These are phyloP conservation scores for Microplitis manilae DNA, from an alignment of 2,888 invertebrate genomes.

Conservation along the genomic window DNA sequence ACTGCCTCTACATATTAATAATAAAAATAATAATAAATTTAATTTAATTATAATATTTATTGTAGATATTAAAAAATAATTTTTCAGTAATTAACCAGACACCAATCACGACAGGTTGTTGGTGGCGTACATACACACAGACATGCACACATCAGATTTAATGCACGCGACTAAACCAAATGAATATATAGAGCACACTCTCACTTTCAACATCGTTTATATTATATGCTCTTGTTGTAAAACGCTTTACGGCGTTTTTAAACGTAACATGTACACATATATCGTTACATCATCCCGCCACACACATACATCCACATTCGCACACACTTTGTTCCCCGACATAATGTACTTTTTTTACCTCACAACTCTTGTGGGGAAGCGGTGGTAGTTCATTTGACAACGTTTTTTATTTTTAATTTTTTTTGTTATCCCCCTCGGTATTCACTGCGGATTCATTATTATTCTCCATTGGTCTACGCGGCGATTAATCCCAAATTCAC, in stretches of 20 bases:
- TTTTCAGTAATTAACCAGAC: conserved; percentile 29
- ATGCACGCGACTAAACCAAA: conserved; percentile 32
- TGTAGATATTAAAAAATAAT: conserved; percentile 5
- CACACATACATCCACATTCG: background rate
- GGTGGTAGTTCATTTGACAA: background rate
- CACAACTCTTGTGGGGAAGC: background rate
- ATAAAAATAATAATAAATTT: conserved; percentile 2
- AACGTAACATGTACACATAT: background rate
- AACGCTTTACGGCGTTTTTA: conserved; percentile 57
- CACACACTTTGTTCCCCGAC: background rate
- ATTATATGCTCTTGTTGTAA: conserved; percentile 50
- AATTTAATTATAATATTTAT: background rate
- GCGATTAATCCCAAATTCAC: conserved; percentile 10
- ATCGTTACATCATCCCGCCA: background rate
- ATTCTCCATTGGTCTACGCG: conserved; percentile 15
- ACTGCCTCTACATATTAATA: background rate
- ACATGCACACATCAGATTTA: conserved; percentile 22
- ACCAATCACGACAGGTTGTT: conserved; percentile 27
- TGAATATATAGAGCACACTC: conserved; percentile 39
- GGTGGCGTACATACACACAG: background rate
- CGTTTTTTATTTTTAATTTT: background rate
- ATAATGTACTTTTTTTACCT: background rate
- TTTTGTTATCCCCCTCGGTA: background rate
- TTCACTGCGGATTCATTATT: conserved; percentile 8
- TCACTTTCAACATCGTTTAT: conserved; percentile 57